Percentiles rank a stretch among this genome's conserved stretches.
Evolutionary conservation across 2,888 invertebrate genomes (phyloP).

Genomic region (Polydrusus cervinus): DNA sequence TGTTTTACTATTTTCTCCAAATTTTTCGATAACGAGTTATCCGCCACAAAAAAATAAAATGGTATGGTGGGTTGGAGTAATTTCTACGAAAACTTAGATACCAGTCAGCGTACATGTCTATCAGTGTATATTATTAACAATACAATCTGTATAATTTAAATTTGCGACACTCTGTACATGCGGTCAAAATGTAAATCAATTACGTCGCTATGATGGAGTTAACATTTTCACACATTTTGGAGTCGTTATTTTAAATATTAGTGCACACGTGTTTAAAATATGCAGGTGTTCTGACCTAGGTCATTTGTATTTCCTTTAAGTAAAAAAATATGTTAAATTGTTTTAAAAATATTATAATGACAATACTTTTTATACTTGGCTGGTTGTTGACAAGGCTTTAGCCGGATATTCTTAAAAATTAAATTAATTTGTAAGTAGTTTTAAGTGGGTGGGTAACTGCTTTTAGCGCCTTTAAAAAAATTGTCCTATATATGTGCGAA

Average conservation of each 20-base stretch:
- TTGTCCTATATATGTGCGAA: no score
- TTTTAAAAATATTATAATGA: slow-evolving; percentile 29
- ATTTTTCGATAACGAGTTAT: no score
- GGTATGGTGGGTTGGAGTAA: no score
- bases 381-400: background rate
- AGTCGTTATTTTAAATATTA: slow-evolving; percentile 19
- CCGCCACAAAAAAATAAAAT: no score
- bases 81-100: no score
- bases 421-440: background rate
- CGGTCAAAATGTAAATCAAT: background rate
- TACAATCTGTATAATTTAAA: no score
- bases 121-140: no score
- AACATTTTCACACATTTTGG: slow-evolving; percentile 21
- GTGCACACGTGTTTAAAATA: slow-evolving; percentile 35
- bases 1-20: no score
- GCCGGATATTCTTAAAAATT: slow-evolving; percentile 14
- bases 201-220: slow-evolving; percentile 9
- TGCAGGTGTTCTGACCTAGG: slow-evolving; percentile 35
- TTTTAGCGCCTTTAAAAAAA: background rate
- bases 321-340: slow-evolving; percentile 33
- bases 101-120: no score
- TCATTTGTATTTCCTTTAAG: slow-evolving; percentile 29
- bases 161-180: background rate
- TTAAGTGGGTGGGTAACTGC: background rate
- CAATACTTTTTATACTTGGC: slow-evolving; percentile 22